phyloP scores from a whole-genome alignment of 92 coral and sea anemone species.

The Epizoanthus rinbou region DNA sequence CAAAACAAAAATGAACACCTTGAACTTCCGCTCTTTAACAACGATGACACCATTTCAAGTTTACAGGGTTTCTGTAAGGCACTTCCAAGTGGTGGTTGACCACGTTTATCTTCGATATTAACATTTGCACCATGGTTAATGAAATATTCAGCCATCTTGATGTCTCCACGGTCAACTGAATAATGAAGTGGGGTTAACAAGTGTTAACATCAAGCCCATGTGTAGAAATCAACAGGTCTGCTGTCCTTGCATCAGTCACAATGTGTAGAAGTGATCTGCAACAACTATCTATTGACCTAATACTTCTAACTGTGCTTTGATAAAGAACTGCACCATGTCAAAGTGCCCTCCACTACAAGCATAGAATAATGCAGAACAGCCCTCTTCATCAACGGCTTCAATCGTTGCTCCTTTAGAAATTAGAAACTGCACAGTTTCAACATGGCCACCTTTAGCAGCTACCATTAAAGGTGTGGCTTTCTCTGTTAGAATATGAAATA shows the following conservation, averaged over 20 bases:
- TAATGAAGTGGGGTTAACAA: not conserved
- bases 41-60: not conserved
- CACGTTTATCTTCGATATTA: not conserved
- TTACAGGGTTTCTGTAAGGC: not conserved
- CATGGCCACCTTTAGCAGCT: slow-evolving; percentile 1
- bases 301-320: not conserved
- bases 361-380: not conserved
- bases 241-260: not conserved
- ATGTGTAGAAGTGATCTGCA: not conserved
- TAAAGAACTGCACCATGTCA: not conserved
- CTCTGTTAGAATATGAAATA: not conserved
- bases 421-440: not conserved
- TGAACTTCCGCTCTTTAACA: not conserved
- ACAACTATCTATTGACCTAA: not conserved
- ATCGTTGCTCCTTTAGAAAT: not conserved
- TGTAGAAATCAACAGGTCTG: not conserved
- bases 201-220: not conserved
- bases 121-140: not conserved
- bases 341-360: not conserved
- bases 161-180: not conserved
- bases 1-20: not conserved
- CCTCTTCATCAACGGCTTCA: not conserved
- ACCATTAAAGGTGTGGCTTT: not conserved
- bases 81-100: not conserved
- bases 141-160: not conserved